Evolutionary conservation across 2,888 invertebrate genomes (phyloP), one percentile per base, ranked within the genome.

Genomic region (Tethea ocularis): DNA sequence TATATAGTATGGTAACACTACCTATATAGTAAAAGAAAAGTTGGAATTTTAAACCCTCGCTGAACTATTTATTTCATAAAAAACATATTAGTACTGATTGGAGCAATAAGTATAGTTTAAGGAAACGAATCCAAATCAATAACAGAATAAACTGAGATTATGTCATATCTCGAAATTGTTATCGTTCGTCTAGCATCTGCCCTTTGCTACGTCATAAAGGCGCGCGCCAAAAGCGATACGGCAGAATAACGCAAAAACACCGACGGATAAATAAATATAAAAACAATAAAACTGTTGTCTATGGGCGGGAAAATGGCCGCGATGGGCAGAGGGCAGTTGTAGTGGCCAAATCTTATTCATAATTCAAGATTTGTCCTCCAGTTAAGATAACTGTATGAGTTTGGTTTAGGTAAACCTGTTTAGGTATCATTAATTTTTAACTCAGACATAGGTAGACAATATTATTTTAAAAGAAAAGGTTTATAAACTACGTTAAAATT

Each of bases 281-380:
- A 92, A 92, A 91, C 89, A 91, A 91, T 92, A 91, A 92, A 92
- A 92, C 85, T 87, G 86, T 90, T 92, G 91, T 91, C 89, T 91
- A 91, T 90, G 87, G 88, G 79, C 80, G 84, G 89, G 88, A 84
- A 85, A 89, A 91, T 89, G 87, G 90, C 85, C 85, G 86, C 88
- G 87, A 80, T 82, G 87, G 84, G 83, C 85, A 80, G 82, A 85
- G 80, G 84, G 82, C 72, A 69, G 72, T 62, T 73, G 79, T 66
- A 80, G 85, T 77, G 78, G 75, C 89, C 79, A 88, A 59, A 29
- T 29, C 33, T 54, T 54, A 13, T 20, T 15, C 5, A 7, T 4
- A 1, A 3, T 53, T 59, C 33, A 58, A 58, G 54, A 59, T 17
- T 11, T 46, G 26, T 41, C 11, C 38, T 0, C 15, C 17, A 51